Evolutionary conservation across 2,888 invertebrate species (phyloP), one percentile per base, ranked within the genome.

Genomic region (Diaperis boleti): DNA sequence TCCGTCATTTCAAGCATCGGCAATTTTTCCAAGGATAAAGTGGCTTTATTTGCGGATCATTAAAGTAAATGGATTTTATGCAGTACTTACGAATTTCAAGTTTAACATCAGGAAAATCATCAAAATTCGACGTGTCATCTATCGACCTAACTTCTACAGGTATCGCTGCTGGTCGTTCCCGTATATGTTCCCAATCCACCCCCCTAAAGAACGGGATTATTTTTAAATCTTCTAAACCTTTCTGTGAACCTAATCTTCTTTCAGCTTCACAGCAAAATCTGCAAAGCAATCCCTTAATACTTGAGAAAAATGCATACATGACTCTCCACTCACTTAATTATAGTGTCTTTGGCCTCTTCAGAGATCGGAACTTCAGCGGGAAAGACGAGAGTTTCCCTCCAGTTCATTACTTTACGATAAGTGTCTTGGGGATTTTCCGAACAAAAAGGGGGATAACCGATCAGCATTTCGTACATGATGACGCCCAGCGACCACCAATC

Each of bases 401-500:
- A 99, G 78, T 98, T 98, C 96, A 99, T 98, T 72, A 99, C 98
- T 84, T 96, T 96, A 69, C 90, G 87, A 82, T 97, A 97, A 13
- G 97, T 97, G 83, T 97, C 97, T 81, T 96, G 96, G 1, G 96
- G 96, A 73, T 95, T 98, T 83, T 99, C 98, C 59, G 98, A 98
- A 82, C 99, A 99, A 84, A 99, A 99, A 55, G 99, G 99, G 66
- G 99, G 99, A 83, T 98, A 99, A 14, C 99, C 98, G 83, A 99
- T 99, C 72, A 99, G 86, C 99, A 99, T 99, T 85, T 99, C 99
- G 83, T 98, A 99, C 99, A 99, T 99, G 75, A 99, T 99, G 60
- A 99, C 99, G 17, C 99, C 99, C 60, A 99, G 86, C 65, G 97
- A 98, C 99, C 99, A 99, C 96, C 98, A 99, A 83, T 99, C 99